These are phyloP conservation scores for Agrotis exclamationis DNA, from an alignment of 2,888 invertebrate species.

Conservation along the genomic window DNA sequence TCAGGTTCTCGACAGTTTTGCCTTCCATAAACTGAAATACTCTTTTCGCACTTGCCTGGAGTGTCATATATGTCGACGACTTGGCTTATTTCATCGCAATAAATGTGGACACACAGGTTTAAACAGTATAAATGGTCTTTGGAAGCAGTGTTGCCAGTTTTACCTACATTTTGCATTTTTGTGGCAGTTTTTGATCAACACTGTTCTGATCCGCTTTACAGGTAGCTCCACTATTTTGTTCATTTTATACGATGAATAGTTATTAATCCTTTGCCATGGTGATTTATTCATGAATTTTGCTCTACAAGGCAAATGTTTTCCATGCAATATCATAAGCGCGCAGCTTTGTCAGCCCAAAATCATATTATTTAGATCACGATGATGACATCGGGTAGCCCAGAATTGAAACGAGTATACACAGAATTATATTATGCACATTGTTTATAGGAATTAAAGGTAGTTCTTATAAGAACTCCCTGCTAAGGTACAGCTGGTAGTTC, in stretches of 20 bases:
- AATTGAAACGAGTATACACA: neutral
- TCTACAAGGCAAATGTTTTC: conserved; percentile 43
- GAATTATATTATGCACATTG: too few species aligned
- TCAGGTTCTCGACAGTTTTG: too few species aligned
- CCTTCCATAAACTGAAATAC: too few species aligned
- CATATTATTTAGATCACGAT: conserved; percentile 30
- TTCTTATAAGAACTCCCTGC: neutral
- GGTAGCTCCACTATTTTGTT: neutral
- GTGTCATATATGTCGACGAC: too few species aligned
- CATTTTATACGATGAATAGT: conserved; percentile 9
- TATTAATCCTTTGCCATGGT: conserved; percentile 39
- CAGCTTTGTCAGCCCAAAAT: conserved; percentile 49
- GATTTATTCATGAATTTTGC: conserved; percentile 51
- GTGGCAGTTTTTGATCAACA: neutral
- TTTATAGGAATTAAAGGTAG: neutral
- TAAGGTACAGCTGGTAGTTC: too few species aligned
- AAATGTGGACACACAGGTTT: too few species aligned
- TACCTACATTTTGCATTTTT: neutral
- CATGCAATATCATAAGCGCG: conserved; percentile 46
- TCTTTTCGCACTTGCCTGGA: too few species aligned
- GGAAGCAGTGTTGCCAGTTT: neutral
- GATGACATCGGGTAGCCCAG: conserved; percentile 14
- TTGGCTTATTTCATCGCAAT: too few species aligned
- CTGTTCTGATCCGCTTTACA: neutral
- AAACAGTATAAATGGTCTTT: too few species aligned